phyloP scores from a whole-genome alignment of 2,113 vertebrate species.

The Zosterops japonicus region DNA sequence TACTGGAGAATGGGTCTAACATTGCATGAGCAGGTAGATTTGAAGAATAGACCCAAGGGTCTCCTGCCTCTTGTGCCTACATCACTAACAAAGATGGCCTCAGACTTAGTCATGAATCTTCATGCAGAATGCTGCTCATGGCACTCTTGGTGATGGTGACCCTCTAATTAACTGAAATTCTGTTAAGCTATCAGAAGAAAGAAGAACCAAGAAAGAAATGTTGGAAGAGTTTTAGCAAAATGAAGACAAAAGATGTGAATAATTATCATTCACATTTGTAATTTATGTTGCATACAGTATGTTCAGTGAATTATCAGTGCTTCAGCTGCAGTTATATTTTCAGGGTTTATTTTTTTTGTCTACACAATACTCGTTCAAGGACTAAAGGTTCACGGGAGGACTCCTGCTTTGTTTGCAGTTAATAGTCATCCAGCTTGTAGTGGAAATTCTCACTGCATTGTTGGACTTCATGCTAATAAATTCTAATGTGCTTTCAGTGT shows the following conservation, averaged over 20 bases:
- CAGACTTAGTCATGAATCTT: neutral
- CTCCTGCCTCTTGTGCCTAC: neutral
- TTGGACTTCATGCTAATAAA: neutral
- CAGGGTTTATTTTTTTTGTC: neutral
- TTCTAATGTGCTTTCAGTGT: neutral
- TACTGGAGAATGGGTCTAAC: neutral
- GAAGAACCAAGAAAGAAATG: neutral
- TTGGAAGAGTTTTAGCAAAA: neutral
- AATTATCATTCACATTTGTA: neutral
- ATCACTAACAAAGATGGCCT: neutral
- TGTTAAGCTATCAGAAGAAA: neutral
- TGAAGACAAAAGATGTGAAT: neutral
- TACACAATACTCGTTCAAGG: neutral
- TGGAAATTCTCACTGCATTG: neutral
- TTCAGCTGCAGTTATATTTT: neutral
- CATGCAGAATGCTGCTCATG: neutral
- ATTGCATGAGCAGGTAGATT: neutral
- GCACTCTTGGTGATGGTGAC: neutral
- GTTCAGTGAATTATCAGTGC: neutral
- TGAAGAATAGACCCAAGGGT: neutral
- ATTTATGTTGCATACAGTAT: neutral
- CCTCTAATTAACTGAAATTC: neutral
- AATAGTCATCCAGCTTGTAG: neutral
- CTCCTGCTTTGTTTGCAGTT: conserved; percentile 22
- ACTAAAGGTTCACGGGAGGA: neutral